Percentiles rank a stretch among this genome's conserved stretches.
Conservation (phyloP, 2,113 vertebrate species). For the Blennius ocellaris region DNA sequence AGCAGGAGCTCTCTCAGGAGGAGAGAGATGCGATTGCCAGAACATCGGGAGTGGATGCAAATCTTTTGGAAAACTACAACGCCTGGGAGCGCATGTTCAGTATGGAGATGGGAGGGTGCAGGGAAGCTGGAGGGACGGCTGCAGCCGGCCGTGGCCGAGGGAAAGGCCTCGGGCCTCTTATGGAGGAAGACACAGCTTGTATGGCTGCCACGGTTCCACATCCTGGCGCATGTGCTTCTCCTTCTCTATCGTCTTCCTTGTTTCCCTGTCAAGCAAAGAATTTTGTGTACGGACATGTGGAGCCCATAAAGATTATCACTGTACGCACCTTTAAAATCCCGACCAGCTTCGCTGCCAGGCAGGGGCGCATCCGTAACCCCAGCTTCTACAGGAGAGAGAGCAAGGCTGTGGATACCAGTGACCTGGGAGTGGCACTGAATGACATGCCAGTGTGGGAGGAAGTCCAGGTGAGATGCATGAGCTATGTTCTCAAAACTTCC, state of each 20-base stretch:
- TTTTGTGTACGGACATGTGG: constrained; percentile 87
- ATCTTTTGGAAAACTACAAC: constrained; percentile 83
- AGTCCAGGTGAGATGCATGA: constrained; percentile 75
- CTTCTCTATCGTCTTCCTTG: constrained; percentile 1
- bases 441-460: constrained; percentile 89
- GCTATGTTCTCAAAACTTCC: not conserved
- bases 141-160: not conserved
- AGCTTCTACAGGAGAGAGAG: constrained; percentile 80
- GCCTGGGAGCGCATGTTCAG: constrained; percentile 94
- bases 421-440: constrained; percentile 81
- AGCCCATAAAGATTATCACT: constrained; percentile 91
- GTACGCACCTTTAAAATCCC: constrained; percentile 93
- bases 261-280: constrained; percentile 66
- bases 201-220: constrained; percentile 29
- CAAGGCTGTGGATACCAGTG: constrained; percentile 91
- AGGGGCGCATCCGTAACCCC: constrained; percentile 87
- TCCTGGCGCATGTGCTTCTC: not conserved
- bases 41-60: constrained; percentile 65
- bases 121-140: constrained; percentile 58
- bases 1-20: constrained; percentile 83
- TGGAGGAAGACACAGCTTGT: constrained; percentile 38
- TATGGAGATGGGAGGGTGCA: constrained; percentile 89
- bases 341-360: constrained; percentile 89
- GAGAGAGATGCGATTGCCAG: constrained; percentile 88
- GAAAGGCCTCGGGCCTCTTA: constrained; percentile 15